Base-by-base conservation (phyloP, 2,797 vertebrate species). In the Hyperoplus lanceolatus region DNA sequence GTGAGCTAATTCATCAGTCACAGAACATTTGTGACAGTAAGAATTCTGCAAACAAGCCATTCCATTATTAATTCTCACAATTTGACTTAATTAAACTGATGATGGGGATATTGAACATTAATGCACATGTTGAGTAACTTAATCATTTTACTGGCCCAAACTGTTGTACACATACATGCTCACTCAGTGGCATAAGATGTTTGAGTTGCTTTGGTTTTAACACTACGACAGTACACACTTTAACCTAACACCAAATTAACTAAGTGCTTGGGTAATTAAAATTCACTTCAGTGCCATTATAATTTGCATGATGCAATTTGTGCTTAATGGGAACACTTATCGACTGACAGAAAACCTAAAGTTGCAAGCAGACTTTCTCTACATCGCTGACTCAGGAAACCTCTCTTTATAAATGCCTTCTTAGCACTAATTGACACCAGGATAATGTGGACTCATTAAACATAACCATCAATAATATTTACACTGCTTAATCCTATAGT, bases 401-500 rank as follows among this genome's bases (percentile, higher is more conserved):
- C 5, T 62, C 18, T 65, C 54, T 36, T 81, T 80, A 64, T 80
- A 49, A 29, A 72, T 74, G 64, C 46, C 65, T 55, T 29, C 76
- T 90, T 87, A 85, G 81, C 48, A 38, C 58, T 87, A 79, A 90
- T 77, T 81, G 78, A 81, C 70, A 58, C 65, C 59, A 42, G 73
- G 46, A 61, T 79, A 74, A 57, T 81, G 75, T 79, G 65, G 75
- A 76, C 80, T 88, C 85, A 80, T 91, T 87, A 87, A 67, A 81
- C 53, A 49, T 78, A 39, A 69, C 59, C 67, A 62, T 81, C 83
- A 71, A 85, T 81, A 83, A 77, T 84, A 84, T 87, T 87, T 85
- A 76, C 74, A 67, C 50, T 54, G 13, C 16, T 76, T 85, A 41
- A 71, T 51, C 12, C 50, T 18, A 13, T 8, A 61, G 39, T 36